Percentiles rank a stretch among this genome's conserved stretches.
Evolutionary conservation across 2,113 vertebrate genomes (phyloP).

Genomic region (Corythoichthys haematopterus): DNA sequence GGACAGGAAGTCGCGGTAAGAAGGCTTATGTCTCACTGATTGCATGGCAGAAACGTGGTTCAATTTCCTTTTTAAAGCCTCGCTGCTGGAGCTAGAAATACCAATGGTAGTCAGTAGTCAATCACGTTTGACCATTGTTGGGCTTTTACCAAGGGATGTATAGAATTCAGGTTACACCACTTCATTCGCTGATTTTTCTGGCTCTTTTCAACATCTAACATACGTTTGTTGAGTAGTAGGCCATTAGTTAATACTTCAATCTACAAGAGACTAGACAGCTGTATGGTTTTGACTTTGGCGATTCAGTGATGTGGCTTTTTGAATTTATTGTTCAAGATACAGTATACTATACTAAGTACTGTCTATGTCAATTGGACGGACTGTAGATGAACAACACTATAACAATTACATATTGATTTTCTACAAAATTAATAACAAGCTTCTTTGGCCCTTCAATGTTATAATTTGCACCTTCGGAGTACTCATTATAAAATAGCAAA

Average conservation of each 20-base stretch:
- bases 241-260: neutral
- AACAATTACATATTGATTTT: neutral
- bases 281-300: neutral
- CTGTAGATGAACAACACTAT: too few relatives aligned
- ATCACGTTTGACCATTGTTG: conserved; percentile 57
- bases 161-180: conserved; percentile 34
- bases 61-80: conserved; percentile 66
- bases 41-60: conserved; percentile 65
- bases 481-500: neutral
- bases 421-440: neutral
- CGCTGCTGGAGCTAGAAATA: conserved; percentile 62
- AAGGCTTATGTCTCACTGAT: conserved; percentile 59
- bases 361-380: too few relatives aligned
- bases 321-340: neutral
- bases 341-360: neutral
- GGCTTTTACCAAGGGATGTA: conserved; percentile 45
- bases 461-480: neutral
- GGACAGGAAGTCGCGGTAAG: conserved; percentile 60
- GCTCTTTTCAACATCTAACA: conserved; percentile 8
- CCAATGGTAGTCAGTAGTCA: conserved; percentile 63
- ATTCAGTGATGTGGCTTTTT: neutral
- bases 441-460: neutral
- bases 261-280: conserved; percentile 2
- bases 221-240: neutral
- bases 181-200: conserved; percentile 2